These are phyloP conservation scores for Ascaphus truei DNA, from an alignment of 2,113 vertebrate species.

Conservation along the genomic window DNA sequence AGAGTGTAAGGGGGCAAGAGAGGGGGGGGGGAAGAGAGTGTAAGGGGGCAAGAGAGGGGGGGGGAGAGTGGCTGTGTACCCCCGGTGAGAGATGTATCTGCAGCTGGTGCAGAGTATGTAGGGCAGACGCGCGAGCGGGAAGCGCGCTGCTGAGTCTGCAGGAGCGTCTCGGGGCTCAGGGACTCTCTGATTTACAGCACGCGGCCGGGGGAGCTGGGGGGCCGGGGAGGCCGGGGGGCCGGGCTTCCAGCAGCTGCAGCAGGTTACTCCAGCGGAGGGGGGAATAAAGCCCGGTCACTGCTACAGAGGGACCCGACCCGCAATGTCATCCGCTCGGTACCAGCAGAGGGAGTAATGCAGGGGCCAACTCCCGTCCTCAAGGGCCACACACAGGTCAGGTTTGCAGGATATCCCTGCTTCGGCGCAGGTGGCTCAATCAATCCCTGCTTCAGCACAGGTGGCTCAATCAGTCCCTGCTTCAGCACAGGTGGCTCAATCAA, in stretches of 20 bases:
- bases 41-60: not conserved
- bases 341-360: no score
- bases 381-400: no score
- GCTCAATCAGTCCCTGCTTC: no score
- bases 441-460: no score
- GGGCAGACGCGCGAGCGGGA: conserved; percentile 1
- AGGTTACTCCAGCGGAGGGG: accelerated
- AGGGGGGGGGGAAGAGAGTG: not conserved
- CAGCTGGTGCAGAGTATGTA: conserved; percentile 9
- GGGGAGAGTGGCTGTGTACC: not conserved
- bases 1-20: not conserved
- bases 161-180: conserved; percentile 13
- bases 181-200: conserved; percentile 7
- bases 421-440: no score
- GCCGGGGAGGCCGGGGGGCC: accelerated
- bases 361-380: no score
- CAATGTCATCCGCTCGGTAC: no score
- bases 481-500: no score
- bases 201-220: not conserved
- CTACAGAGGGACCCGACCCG: no score
- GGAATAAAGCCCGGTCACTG: accelerated
- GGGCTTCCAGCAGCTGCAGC: not conserved
- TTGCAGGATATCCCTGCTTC: no score
- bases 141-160: conserved; percentile 24
- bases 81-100: not conserved